phyloP scores from a whole-genome alignment of 2,113 vertebrate species.

The Elgaria multicarinata region DNA sequence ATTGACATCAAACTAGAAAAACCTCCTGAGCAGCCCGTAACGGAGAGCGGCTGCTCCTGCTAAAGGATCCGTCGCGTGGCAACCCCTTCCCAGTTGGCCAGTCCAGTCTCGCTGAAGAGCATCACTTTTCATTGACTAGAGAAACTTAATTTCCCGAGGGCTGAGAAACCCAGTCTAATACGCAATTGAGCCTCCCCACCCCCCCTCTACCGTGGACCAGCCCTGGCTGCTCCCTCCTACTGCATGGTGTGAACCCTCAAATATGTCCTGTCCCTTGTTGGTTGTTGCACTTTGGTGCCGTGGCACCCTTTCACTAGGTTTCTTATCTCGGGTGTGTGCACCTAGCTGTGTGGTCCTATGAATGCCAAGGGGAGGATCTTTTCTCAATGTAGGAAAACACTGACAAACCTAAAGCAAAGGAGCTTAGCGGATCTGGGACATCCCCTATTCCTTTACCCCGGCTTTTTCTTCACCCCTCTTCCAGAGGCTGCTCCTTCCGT shows the following conservation, averaged over 20 bases:
- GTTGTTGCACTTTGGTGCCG: constrained; percentile 83
- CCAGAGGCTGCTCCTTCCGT: constrained; percentile 50
- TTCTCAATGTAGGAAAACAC: constrained; percentile 53
- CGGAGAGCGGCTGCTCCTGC: constrained; percentile 90
- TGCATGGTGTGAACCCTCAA: constrained; percentile 90
- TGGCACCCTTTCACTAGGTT: constrained; percentile 77
- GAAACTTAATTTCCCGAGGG: constrained; percentile 72
- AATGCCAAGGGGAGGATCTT: constrained; percentile 61
- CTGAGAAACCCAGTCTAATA: constrained; percentile 84
- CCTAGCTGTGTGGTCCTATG: constrained; percentile 58
- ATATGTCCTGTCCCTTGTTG: constrained; percentile 78
- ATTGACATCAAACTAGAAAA: constrained; percentile 93
- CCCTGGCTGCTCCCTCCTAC: constrained; percentile 75
- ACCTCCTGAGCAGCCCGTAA: constrained; percentile 88
- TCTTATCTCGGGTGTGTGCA: constrained; percentile 56
- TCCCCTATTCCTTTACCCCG: constrained; percentile 29
- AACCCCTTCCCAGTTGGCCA: constrained; percentile 81
- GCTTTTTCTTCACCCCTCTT: constrained; percentile 12
- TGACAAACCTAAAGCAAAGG: not conserved
- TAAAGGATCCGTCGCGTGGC: constrained; percentile 77
- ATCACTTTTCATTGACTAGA: constrained; percentile 73
- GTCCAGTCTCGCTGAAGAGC: constrained; percentile 67
- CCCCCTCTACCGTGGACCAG: constrained; percentile 65
- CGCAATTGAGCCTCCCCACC: not conserved
- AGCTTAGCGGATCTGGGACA: constrained; percentile 41